Percentiles rank a stretch among this genome's conserved stretches.
Evolutionary conservation across 2,797 vertebrate species (phyloP).

Genomic region (Onychomys torridus): DNA sequence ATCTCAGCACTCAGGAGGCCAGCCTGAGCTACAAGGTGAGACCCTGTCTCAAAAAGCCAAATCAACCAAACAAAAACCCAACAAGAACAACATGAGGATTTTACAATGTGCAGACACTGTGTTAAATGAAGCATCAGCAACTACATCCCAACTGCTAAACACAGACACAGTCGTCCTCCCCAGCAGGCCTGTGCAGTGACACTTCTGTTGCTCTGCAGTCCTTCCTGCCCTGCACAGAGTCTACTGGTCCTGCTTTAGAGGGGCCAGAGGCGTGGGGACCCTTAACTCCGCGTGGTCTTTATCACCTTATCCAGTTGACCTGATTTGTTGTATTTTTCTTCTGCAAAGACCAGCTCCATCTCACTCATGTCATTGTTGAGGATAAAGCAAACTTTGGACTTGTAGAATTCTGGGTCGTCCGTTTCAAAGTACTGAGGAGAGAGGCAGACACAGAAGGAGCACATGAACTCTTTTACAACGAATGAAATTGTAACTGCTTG

Average conservation of each 20-base stretch:
- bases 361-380: slow-evolving; percentile 99
- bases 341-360: slow-evolving; percentile 98
- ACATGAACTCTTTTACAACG: slow-evolving; percentile 44
- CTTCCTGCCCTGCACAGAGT: background rate
- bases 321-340: slow-evolving; percentile 97
- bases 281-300: slow-evolving; percentile 12
- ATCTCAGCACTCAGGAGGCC: background rate
- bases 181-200: background rate
- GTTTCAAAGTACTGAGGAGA: slow-evolving; percentile 96
- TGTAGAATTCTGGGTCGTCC: slow-evolving; percentile 99
- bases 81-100: too few relatives aligned
- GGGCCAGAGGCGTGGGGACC: background rate
- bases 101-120: background rate
- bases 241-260: background rate
- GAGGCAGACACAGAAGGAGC: slow-evolving; percentile 57
- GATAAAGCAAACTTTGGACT: slow-evolving; percentile 99
- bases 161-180: background rate
- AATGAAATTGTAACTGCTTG: slow-evolving; percentile 60
- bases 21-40: background rate
- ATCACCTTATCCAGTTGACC: slow-evolving; percentile 99
- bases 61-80: background rate
- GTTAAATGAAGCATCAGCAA: background rate
- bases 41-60: background rate
- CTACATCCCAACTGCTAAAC: background rate
- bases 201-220: background rate